phyloP scores from a whole-genome alignment of 2,113 vertebrate species.

The Ginglymostoma cirratum region DNA sequence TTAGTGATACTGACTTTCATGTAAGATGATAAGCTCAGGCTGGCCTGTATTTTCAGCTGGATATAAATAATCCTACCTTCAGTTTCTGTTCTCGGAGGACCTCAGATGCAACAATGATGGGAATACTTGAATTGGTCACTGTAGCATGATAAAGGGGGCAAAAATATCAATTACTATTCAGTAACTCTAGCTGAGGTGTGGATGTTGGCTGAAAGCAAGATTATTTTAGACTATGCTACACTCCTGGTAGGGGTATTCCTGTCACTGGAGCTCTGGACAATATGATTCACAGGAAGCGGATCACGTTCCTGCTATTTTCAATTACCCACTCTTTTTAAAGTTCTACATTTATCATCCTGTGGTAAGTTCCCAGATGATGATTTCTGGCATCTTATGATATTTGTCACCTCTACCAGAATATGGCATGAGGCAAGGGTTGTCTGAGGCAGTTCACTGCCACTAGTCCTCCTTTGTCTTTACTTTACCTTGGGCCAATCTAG shows the following conservation, averaged over 20 bases:
- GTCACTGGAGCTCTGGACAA: not conserved
- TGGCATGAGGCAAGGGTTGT: too few species aligned
- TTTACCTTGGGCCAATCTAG: too few species aligned
- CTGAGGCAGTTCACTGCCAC: too few species aligned
- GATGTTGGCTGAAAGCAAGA: not conserved
- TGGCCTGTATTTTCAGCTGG: not conserved
- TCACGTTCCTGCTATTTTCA: not conserved
- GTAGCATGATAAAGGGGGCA: not conserved
- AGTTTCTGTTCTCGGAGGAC: not conserved
- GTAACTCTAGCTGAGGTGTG: not conserved
- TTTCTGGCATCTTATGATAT: too few species aligned
- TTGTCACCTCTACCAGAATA: too few species aligned
- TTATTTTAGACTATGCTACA: not conserved
- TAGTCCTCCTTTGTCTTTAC: too few species aligned
- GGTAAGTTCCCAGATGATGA: not conserved
- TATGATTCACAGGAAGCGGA: not conserved
- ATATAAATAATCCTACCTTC: not conserved
- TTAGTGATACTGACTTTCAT: not conserved
- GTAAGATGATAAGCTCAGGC: not conserved
- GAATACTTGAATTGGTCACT: not conserved
- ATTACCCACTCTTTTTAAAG: too few species aligned
- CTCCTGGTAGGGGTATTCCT: not conserved
- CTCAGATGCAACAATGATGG: not conserved
- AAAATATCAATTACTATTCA: not conserved
- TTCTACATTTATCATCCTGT: not conserved